Conservation (phyloP, 2,888 invertebrate species). For the Drosophila eohydei region DNA sequence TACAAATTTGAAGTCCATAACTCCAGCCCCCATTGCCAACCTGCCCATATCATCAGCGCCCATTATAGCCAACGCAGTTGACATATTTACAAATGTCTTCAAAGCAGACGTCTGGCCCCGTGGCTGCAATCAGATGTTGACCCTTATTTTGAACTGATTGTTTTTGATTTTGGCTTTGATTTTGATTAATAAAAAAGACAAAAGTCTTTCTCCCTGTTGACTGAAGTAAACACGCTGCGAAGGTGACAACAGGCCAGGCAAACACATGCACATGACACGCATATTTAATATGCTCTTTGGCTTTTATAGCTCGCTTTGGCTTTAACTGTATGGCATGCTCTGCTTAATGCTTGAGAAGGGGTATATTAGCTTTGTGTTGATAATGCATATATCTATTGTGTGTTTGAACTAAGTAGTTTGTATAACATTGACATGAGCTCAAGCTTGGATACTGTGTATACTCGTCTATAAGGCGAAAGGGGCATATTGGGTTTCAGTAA, state of each 20-base stretch:
- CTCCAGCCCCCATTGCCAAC: too few relatives aligned
- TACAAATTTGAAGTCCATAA: too few relatives aligned
- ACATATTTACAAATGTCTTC: background rate
- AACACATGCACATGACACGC: constrained; percentile 77
- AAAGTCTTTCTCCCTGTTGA: constrained; percentile 10
- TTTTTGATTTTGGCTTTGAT: constrained; percentile 11
- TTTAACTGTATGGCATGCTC: background rate
- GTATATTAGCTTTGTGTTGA: background rate
- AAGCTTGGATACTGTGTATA: too few relatives aligned
- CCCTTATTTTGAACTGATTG: constrained; percentile 30
- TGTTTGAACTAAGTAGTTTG: background rate
- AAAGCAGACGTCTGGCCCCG: background rate
- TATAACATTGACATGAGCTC: too few relatives aligned
- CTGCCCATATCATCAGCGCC: too few relatives aligned
- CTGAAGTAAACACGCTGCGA: constrained; percentile 48
- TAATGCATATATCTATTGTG: fast-evolving
- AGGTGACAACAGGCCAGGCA: constrained; percentile 66
- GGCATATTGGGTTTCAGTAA: background rate
- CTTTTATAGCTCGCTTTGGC: background rate
- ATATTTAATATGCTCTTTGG: constrained; percentile 62
- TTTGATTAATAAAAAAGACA: constrained; percentile 32
- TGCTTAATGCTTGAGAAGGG: background rate
- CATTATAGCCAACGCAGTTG: background rate
- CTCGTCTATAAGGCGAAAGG: background rate
- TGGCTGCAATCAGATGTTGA: constrained; percentile 31